Evolutionary conservation across 2,113 vertebrate genomes (phyloP).

Genomic region (Pollimyrus isidori): DNA sequence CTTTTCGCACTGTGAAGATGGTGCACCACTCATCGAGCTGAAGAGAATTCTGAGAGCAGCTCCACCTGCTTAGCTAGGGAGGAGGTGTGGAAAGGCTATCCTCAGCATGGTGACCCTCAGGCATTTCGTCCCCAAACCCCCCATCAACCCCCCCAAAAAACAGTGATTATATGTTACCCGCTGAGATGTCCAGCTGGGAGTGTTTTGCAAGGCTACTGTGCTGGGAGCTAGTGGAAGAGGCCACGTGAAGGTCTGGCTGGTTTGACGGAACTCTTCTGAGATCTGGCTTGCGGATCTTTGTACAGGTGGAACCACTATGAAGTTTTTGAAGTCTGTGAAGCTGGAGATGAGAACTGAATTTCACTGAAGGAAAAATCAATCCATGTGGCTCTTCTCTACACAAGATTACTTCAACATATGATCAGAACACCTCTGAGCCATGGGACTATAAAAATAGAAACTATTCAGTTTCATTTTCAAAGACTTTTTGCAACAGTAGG

Average conservation of each 20-base stretch:
- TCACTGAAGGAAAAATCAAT: neutral
- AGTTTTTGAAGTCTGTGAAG: neutral
- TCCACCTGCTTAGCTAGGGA: neutral
- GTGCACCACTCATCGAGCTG: neutral
- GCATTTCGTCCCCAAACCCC: neutral
- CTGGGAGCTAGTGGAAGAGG: neutral
- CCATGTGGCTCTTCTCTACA: neutral
- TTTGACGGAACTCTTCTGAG: neutral
- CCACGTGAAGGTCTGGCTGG: neutral
- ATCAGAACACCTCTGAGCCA: neutral
- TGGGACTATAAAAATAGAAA: neutral
- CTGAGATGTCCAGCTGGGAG: neutral
- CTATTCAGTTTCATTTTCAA: neutral
- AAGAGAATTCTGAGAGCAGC: neutral
- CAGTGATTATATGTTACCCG: neutral
- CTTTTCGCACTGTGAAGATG: neutral
- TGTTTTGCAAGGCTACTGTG: neutral
- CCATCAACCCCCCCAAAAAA: neutral
- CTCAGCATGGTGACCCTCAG: neutral
- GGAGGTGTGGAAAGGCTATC: neutral
- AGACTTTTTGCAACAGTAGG: neutral
- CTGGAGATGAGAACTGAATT: neutral
- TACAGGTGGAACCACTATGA: neutral
- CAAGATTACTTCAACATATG: neutral
- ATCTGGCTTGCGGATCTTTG: neutral